Evolutionary conservation across 92 coral and sea anemone species (phyloP).

Genomic region (Virgularia gustaviana): DNA sequence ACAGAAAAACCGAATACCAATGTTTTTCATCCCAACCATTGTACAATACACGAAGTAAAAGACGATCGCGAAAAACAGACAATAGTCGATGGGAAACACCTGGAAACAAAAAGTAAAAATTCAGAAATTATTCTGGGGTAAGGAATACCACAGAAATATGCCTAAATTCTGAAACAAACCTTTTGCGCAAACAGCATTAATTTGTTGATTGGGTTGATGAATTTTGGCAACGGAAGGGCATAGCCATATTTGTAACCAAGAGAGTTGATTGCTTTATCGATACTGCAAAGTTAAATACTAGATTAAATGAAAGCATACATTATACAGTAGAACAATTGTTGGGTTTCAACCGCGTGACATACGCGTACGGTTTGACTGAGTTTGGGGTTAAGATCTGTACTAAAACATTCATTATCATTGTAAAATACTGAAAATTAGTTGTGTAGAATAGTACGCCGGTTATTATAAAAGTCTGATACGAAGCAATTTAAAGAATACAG

Average conservation of each 20-base stretch:
- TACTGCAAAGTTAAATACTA: conserved; percentile 52
- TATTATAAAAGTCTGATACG: no score
- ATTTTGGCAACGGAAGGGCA: conserved; percentile 69
- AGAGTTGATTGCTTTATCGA: conserved; percentile 91
- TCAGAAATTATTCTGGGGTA: background rate
- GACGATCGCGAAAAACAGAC: conserved; percentile 85
- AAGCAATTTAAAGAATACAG: no score
- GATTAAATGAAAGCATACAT: background rate
- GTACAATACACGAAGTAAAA: conserved; percentile 82
- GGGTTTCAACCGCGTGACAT: no score
- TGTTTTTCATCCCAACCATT: conserved; percentile 89
- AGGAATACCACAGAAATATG: no score
- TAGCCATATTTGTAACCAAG: conserved; percentile 90
- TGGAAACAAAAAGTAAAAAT: conserved; percentile 2
- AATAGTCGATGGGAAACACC: conserved; percentile 95
- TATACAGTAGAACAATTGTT: background rate
- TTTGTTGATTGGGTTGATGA: conserved; percentile 87
- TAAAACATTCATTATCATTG: no score
- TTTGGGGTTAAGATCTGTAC: no score
- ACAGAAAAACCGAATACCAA: conserved; percentile 94
- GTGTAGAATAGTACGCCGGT: no score
- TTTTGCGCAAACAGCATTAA: conserved; percentile 87
- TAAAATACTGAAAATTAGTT: no score
- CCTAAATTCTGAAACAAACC: conserved; percentile 43
- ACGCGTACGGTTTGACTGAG: no score